Evolutionary conservation across 2,888 invertebrate species (phyloP).

Genomic region (Norana najaformis): DNA sequence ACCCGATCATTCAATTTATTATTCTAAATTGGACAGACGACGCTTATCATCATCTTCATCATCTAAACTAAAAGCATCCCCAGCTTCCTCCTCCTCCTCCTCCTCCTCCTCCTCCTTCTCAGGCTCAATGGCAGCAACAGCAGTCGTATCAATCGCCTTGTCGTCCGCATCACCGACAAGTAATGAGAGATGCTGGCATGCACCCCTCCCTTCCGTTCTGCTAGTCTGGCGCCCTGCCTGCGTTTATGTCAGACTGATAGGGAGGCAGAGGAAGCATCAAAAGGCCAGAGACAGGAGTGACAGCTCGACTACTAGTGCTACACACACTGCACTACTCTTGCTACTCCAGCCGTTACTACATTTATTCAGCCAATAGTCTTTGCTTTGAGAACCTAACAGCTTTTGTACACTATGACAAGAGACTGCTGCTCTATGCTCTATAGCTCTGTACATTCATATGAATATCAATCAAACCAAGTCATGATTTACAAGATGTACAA

Average conservation of each 20-base stretch:
- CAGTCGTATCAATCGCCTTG: background rate
- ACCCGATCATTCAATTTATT: background rate
- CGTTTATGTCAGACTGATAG: background rate
- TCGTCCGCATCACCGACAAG: background rate
- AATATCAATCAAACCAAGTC: background rate
- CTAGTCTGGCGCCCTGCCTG: constrained; percentile 4
- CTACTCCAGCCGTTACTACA: background rate
- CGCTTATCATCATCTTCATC: background rate
- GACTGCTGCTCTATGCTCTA: background rate
- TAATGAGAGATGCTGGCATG: background rate
- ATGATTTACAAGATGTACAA: background rate
- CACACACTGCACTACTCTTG: background rate
- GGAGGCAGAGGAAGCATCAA: background rate
- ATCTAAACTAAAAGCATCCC: background rate
- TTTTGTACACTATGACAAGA: too few species aligned
- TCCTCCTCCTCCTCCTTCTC: background rate
- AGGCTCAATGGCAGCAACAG: background rate
- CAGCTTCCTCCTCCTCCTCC: background rate
- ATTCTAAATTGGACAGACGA: background rate
- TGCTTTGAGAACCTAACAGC: too few species aligned
- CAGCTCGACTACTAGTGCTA: too few species aligned
- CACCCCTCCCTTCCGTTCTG: background rate
- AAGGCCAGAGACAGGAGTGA: background rate
- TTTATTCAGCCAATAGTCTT: too few species aligned
- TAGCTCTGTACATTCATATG: background rate